Conservation (phyloP, 2,113 vertebrate species). For the Callopanchax toddi region DNA sequence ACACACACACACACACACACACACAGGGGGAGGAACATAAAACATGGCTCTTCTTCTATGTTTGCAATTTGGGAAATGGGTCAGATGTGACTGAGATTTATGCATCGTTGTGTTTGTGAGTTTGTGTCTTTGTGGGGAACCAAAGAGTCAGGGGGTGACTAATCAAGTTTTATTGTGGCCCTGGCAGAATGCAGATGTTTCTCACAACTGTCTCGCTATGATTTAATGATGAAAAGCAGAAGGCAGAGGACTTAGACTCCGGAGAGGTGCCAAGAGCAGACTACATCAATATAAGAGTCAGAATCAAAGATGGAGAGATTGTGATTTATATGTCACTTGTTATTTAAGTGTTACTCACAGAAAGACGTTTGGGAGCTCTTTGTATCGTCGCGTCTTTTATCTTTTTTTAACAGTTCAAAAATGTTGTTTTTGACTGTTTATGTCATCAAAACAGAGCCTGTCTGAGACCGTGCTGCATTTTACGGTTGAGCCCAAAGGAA, state of each 20-base stretch:
- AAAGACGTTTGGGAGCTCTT: conserved; percentile 55
- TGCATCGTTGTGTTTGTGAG: conserved; percentile 46
- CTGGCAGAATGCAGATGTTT: conserved; percentile 73
- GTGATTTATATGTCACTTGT: conserved; percentile 71
- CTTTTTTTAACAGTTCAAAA: conserved; percentile 59
- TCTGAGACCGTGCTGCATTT: conserved; percentile 45
- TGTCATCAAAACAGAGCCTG: conserved; percentile 54
- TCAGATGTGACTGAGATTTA: conserved; percentile 63
- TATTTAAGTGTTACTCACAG: conserved; percentile 58
- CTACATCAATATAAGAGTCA: conserved; percentile 64
- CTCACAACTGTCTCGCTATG: conserved; percentile 52
- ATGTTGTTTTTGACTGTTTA: conserved; percentile 52
- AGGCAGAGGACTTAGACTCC: conserved; percentile 54
- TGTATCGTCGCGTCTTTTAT: conserved; percentile 58
- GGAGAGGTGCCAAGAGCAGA: conserved; percentile 59
- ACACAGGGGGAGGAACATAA: not conserved
- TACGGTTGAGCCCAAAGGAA: conserved; percentile 56
- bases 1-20: too few species aligned
- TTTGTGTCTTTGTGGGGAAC: conserved; percentile 37
- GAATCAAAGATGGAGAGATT: conserved; percentile 63
- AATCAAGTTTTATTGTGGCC: conserved; percentile 49
- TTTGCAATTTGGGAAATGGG: conserved; percentile 66
- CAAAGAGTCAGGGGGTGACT: conserved; percentile 49
- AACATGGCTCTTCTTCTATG: conserved; percentile 33
- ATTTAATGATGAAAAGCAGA: conserved; percentile 73